Evolutionary conservation across 2,888 invertebrate species (phyloP).

Genomic region (Nyleta sp.): DNA sequence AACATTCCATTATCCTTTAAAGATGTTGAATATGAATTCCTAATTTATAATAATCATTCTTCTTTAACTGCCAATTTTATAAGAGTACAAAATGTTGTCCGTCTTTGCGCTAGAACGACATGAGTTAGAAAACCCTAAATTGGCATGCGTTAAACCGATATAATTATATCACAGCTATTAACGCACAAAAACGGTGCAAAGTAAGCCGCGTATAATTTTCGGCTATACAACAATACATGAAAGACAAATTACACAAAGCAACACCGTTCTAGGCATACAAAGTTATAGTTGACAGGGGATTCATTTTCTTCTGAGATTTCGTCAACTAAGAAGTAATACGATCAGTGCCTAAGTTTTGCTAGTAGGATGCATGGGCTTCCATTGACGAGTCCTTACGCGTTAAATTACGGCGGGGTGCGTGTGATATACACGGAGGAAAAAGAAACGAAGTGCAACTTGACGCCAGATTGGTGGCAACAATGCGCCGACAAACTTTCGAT

Average conservation of each 20-base stretch:
- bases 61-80: too few relatives aligned
- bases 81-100: too few relatives aligned
- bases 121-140: too few relatives aligned
- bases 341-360: constrained; percentile 73
- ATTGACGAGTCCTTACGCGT: constrained; percentile 78
- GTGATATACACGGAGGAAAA: constrained; percentile 66
- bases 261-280: background rate
- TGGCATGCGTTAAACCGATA: too few relatives aligned
- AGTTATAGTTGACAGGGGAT: constrained; percentile 48
- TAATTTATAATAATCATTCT: too few relatives aligned
- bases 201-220: too few relatives aligned
- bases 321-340: constrained; percentile 74
- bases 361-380: constrained; percentile 73
- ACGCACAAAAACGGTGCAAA: too few relatives aligned
- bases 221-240: too few relatives aligned
- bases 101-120: too few relatives aligned
- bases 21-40: too few relatives aligned
- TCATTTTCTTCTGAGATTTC: constrained; percentile 63
- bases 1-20: too few relatives aligned
- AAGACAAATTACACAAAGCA: constrained; percentile 8
- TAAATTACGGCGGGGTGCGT: constrained; percentile 77
- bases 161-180: too few relatives aligned
- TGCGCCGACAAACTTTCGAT: constrained; percentile 78
- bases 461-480: constrained; percentile 79
- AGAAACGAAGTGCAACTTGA: constrained; percentile 76